Evolutionary conservation across 2,797 vertebrate species (phyloP), one percentile per base, ranked within the genome.

Genomic region (Hylomyscus alleni): DNA sequence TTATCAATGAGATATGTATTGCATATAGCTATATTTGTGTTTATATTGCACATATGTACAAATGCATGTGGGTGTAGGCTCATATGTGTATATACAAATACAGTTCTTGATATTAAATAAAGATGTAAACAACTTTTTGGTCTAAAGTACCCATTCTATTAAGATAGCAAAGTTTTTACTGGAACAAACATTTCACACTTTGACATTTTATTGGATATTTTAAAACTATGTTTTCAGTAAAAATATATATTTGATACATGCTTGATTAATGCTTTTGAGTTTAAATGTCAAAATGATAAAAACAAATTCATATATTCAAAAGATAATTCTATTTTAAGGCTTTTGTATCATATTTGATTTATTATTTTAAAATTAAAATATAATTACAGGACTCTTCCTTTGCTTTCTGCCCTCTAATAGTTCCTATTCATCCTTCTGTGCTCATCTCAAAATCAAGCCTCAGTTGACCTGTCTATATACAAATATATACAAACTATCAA

Each of bases 301-400:
- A 17, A 17, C 56, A 95, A 88, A 76, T 85, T 89, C 62, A 75
- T 0, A 62, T 84, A 67, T 31, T 77, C 52, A 82, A 52, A 89
- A 2, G 13, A 31, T 44, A 78, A 83, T 54, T 11, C 0, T 50
- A 22, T 87, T n/a, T 72, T 72, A 37, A 37, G 34, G 34, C 34
- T 69, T 69, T 69, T n/a, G 3, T 7, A 69, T n/a, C n/a, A 6
- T 3, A n/a, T 34, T 37, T 58, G 37, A 4, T 17, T 44, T 44
- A 82, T 60, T 44, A 81, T 29, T 40, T 82, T 29, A 17, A 40
- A 29, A 5, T 62, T 60, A 29, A 81, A 44, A 29, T 60, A 44
- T 44, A 60, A 29, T 19, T 44, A 62, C 40, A 9, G 58, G 4
- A 62, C 26, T 10, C 37, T 12, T 0, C 13, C 13, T 8, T 82